Evolutionary conservation across 1,140 invertebrate species (phyloP).

Genomic region (Lordiphosa mommai): DNA sequence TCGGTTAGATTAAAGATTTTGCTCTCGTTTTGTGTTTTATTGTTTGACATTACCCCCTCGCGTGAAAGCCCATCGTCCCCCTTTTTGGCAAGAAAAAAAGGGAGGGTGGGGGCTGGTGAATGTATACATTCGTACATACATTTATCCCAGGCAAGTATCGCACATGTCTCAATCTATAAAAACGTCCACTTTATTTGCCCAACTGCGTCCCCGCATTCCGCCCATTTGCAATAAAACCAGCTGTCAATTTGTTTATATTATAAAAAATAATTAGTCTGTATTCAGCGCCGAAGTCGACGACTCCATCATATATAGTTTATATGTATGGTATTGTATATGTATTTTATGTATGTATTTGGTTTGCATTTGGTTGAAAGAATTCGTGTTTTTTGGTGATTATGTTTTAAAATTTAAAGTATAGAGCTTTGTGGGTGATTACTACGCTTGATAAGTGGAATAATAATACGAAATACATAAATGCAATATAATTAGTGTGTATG

Average conservation of each 20-base stretch:
- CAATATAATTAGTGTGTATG: conserved; percentile 63
- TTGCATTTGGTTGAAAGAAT: conserved; percentile 36
- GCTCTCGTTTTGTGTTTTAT: conserved; percentile 57
- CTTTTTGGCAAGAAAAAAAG: conserved; percentile 5
- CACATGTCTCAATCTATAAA: conserved; percentile 74
- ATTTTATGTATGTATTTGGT: conserved; percentile 38
- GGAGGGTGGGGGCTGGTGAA: neutral
- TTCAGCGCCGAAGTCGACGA: conserved; percentile 72
- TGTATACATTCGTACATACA: conserved; percentile 42
- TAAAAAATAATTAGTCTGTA: conserved; percentile 77
- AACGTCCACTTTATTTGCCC: conserved; percentile 73
- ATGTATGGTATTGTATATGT: conserved; percentile 40
- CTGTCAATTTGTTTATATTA: conserved; percentile 76
- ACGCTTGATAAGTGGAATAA: conserved; percentile 75
- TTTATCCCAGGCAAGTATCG: conserved; percentile 28
- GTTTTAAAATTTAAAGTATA: conserved; percentile 59
- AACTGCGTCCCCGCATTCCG: conserved; percentile 40
- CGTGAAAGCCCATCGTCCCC: conserved; percentile 35
- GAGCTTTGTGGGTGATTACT: conserved; percentile 54
- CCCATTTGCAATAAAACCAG: conserved; percentile 64
- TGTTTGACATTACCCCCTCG: conserved; percentile 46
- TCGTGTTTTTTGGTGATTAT: conserved; percentile 43
- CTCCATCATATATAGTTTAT: conserved; percentile 55
- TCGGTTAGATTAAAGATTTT: conserved; percentile 22
- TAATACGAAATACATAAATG: conserved; percentile 71